Percentiles rank a stretch among this genome's conserved stretches.
Conservation (phyloP, 2,797 vertebrate genomes). For the Syngnathus acus region DNA sequence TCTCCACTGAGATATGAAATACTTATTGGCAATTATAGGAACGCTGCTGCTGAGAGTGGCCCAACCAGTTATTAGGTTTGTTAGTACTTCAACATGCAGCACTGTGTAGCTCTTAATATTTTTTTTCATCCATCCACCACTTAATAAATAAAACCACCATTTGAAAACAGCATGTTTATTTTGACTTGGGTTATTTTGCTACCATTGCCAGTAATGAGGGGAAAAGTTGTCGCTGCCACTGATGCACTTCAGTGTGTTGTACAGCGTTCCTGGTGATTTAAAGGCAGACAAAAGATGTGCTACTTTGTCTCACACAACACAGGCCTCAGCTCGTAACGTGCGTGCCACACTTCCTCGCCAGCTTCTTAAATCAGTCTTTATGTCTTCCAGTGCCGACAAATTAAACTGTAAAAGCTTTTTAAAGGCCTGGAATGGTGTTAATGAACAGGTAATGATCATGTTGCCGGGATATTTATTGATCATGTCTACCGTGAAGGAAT, state of each 20-base stretch:
- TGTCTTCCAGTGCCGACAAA: conserved; percentile 13
- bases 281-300: not conserved
- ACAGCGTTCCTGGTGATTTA: not conserved
- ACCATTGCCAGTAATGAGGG: not conserved
- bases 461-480: conserved; percentile 31
- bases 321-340: not conserved
- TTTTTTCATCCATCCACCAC: too few species aligned
- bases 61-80: too few species aligned
- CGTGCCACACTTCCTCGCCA: conserved; percentile 3
- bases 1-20: too few species aligned
- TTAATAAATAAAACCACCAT: too few species aligned
- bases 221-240: not conserved
- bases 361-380: conserved; percentile 5
- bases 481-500: conserved; percentile 25
- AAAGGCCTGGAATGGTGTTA: conserved; percentile 23
- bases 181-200: not conserved
- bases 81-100: too few species aligned
- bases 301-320: not conserved
- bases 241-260: not conserved
- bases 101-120: too few species aligned
- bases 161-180: too few species aligned
- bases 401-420: conserved; percentile 19
- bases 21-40: too few species aligned
- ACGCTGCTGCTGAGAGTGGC: too few species aligned
- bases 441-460: conserved; percentile 25